A percentile compares a stretch with the other conserved stretches of the same genome.
phyloP scores from a whole-genome alignment of 2,888 invertebrate species.

The Xestoiulus laeticollis region DNA sequence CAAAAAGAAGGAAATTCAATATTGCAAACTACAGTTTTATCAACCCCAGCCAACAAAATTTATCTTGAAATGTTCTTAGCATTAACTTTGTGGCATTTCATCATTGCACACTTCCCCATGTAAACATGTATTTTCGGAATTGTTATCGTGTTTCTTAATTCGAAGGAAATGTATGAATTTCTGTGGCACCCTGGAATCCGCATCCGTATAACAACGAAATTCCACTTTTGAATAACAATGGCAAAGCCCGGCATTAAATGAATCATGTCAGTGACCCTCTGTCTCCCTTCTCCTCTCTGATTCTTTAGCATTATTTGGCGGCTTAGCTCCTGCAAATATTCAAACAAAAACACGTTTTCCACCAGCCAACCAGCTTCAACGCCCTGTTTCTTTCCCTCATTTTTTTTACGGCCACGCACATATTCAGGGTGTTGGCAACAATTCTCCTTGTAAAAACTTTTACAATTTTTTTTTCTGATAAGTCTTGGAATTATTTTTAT shows the following conservation, averaged over 20 bases:
- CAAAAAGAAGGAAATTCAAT: too few relatives aligned
- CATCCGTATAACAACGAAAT: neutral
- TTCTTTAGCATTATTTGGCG: conserved; percentile 23
- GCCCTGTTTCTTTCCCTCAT: conserved; percentile 7
- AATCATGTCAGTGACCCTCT: conserved; percentile 43
- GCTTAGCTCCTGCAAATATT: conserved; percentile 38
- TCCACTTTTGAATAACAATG: conserved; percentile 7
- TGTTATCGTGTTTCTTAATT: too few relatives aligned
- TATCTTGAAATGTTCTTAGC: too few relatives aligned
- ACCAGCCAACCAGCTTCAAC: conserved; percentile 32
- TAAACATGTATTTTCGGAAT: too few relatives aligned
- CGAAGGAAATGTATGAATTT: neutral
- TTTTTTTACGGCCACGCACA: conserved; percentile 10
- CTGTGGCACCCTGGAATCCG: conserved; percentile 32
- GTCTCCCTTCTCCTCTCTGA: conserved; percentile 16
- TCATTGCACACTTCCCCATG: too few relatives aligned
- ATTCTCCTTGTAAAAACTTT: neutral
- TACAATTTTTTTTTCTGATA: neutral
- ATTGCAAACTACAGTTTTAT: too few relatives aligned
- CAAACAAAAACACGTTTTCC: conserved; percentile 43
- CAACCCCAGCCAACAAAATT: too few relatives aligned
- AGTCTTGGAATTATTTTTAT: neutral
- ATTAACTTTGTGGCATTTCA: too few relatives aligned
- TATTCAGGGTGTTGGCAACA: neutral
- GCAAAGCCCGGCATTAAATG: conserved; percentile 38